phyloP scores from a whole-genome alignment of 2,113 vertebrate species.

The Corythaixoides concolor region DNA sequence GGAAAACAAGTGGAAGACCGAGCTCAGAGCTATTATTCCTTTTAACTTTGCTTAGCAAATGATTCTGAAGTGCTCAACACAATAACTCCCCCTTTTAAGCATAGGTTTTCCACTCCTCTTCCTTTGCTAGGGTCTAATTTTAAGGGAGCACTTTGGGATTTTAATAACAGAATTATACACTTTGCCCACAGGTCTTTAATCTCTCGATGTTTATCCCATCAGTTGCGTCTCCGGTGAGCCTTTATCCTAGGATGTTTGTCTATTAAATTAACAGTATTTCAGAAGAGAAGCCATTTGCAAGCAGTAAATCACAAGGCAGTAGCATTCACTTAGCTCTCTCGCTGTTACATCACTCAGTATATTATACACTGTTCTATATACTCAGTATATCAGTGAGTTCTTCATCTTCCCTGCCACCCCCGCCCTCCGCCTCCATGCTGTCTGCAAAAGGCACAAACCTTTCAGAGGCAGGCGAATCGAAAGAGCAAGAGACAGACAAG shows the following conservation, averaged over 20 bases:
- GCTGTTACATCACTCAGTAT: slow-evolving; percentile 54
- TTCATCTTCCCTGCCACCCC: slow-evolving; percentile 50
- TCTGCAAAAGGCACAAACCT: slow-evolving; percentile 43
- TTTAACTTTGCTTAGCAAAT: slow-evolving; percentile 65
- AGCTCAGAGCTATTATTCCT: slow-evolving; percentile 34
- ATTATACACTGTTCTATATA: slow-evolving; percentile 38
- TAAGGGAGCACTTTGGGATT: slow-evolving; percentile 62
- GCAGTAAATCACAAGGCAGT: slow-evolving; percentile 72
- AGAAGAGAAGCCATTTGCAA: slow-evolving; percentile 70
- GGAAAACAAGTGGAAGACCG: slow-evolving; percentile 42
- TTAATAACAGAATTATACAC: slow-evolving; percentile 69
- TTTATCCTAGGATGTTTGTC: slow-evolving; percentile 76
- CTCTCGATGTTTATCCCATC: slow-evolving; percentile 72
- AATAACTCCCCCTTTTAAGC: slow-evolving; percentile 59
- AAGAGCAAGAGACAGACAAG: slow-evolving; percentile 24
- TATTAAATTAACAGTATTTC: slow-evolving; percentile 80
- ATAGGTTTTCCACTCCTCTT: slow-evolving; percentile 45
- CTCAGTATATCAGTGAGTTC: neutral
- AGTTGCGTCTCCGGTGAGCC: slow-evolving; percentile 62
- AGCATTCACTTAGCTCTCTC: slow-evolving; percentile 53
- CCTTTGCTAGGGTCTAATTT: slow-evolving; percentile 50
- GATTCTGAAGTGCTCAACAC: slow-evolving; percentile 44
- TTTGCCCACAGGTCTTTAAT: slow-evolving; percentile 73
- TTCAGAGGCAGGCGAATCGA: neutral
- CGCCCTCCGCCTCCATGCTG: slow-evolving; percentile 37